These are phyloP conservation scores for Meda fulgida DNA, from an alignment of 2,797 vertebrate species.

Conservation along the genomic window DNA sequence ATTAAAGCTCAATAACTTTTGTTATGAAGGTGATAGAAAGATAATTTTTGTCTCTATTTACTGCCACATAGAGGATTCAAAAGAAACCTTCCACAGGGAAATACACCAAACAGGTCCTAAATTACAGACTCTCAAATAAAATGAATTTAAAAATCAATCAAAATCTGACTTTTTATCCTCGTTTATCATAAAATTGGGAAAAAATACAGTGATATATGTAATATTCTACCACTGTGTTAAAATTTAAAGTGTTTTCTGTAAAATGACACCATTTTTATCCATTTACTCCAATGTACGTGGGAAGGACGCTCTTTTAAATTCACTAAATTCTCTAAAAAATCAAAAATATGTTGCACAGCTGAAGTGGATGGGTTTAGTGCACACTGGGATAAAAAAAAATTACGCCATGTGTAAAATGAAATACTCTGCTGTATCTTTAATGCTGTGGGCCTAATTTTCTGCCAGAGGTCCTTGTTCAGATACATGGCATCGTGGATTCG, in stretches of 20 bases:
- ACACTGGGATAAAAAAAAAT: too few species aligned
- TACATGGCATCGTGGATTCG: too few species aligned
- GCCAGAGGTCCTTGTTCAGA: too few species aligned
- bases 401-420: too few species aligned
- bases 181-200: background rate
- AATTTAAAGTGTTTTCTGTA: background rate
- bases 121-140: background rate
- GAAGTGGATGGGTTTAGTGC: too few species aligned
- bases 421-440: too few species aligned
- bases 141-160: background rate
- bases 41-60: too few species aligned
- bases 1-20: background rate
- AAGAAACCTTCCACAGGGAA: background rate
- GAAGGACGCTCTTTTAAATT: background rate
- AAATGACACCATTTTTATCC: background rate
- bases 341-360: too few species aligned
- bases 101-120: background rate
- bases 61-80: background rate
- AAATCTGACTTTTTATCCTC: background rate
- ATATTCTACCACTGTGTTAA: background rate
- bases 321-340: too few species aligned
- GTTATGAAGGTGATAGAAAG: background rate
- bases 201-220: background rate
- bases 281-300: background rate
- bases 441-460: too few species aligned